Conservation (phyloP, 2,113 vertebrate genomes). For the Chamaea fasciata region DNA sequence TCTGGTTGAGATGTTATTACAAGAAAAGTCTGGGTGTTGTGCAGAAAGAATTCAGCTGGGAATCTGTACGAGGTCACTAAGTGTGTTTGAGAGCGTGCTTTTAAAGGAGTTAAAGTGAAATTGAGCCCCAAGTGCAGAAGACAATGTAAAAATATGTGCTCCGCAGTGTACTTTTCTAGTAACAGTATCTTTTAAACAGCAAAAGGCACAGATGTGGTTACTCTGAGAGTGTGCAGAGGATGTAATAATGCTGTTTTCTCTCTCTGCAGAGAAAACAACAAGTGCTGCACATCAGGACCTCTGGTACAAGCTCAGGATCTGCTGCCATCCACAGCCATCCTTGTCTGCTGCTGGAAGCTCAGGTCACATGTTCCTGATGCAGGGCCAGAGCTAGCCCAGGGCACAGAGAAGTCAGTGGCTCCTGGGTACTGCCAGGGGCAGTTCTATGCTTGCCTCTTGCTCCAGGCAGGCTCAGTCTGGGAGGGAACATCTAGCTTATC, state of each 20-base stretch:
- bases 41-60: not conserved
- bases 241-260: not conserved
- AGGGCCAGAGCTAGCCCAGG: not conserved
- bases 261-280: not conserved
- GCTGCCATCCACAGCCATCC: not conserved
- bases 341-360: not conserved
- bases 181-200: not conserved
- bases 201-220: not conserved
- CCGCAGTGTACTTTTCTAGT: not conserved
- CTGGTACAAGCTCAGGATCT: not conserved
- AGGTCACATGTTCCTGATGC: fast-evolving
- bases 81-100: not conserved
- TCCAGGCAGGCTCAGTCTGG: not conserved
- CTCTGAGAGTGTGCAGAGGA: not conserved
- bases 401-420: not conserved
- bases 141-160: not conserved
- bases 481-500: not conserved
- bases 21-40: not conserved
- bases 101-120: not conserved
- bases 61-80: not conserved
- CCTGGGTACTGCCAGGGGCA: not conserved
- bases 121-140: not conserved
- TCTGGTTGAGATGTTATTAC: not conserved
- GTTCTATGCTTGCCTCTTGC: not conserved
- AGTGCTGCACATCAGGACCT: not conserved